A percentile compares a stretch with the other conserved stretches of the same genome.
Evolutionary conservation across 2,113 vertebrate genomes (phyloP).

Genomic region (Pterocles burchelli): DNA sequence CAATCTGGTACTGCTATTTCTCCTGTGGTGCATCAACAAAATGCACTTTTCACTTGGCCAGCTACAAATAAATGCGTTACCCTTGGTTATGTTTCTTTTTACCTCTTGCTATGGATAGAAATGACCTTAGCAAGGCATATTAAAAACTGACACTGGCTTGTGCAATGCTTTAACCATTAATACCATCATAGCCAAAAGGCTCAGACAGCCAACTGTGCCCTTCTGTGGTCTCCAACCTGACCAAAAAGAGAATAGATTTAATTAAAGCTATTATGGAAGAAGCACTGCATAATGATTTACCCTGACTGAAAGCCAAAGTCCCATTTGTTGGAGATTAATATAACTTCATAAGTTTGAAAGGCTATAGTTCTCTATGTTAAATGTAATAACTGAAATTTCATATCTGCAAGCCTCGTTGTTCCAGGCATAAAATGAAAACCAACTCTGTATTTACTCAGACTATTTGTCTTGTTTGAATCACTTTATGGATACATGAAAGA

Average conservation of each 20-base stretch:
- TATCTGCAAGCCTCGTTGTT: not conserved
- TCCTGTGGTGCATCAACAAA: not conserved
- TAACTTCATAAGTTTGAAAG: not conserved
- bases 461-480: constrained; percentile 30
- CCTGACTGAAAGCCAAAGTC: not conserved
- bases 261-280: not conserved
- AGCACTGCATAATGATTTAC: not conserved
- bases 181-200: not conserved
- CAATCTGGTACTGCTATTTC: not conserved
- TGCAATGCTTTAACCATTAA: not conserved
- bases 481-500: constrained; percentile 23
- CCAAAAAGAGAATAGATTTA: not conserved
- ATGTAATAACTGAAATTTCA: not conserved
- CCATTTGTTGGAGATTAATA: not conserved
- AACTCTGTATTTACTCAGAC: constrained; percentile 1
- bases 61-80: not conserved
- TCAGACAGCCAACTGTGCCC: not conserved
- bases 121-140: not conserved
- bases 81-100: not conserved
- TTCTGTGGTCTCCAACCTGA: not conserved
- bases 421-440: constrained; percentile 11
- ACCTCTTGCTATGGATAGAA: not conserved
- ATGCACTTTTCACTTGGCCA: not conserved
- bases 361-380: not conserved
- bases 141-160: not conserved